These are phyloP conservation scores for Poecilia wingei DNA, from an alignment of 2,797 vertebrate genomes.

Conservation along the genomic window DNA sequence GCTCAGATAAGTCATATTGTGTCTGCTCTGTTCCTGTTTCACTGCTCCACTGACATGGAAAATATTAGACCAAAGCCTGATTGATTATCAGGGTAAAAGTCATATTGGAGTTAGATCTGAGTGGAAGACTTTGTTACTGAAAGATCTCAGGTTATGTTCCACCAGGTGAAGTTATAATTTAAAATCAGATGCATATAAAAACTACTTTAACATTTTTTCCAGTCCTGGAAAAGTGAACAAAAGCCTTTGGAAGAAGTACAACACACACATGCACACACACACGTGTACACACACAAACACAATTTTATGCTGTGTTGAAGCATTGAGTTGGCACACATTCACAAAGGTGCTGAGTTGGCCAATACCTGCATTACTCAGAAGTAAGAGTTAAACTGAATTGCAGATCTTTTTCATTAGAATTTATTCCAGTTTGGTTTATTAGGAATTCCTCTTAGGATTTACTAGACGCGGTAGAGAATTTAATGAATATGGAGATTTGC, in stretches of 20 bases:
- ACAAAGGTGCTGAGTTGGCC: conserved; percentile 6
- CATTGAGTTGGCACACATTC: conserved; percentile 15
- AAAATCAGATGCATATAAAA: conserved; percentile 56
- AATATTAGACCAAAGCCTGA: conserved; percentile 27
- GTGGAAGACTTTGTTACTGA: conserved; percentile 10
- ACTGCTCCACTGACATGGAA: conserved; percentile 33
- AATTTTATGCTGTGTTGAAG: conserved; percentile 37
- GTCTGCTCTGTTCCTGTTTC: not conserved
- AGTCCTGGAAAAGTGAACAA: conserved; percentile 49
- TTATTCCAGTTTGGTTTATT: not conserved
- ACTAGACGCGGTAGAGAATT: not conserved
- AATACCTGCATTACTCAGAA: not conserved
- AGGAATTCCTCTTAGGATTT: not conserved
- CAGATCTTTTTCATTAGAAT: not conserved
- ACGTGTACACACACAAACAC: not conserved
- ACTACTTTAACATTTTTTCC: conserved; percentile 62
- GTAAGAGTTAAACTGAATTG: not conserved
- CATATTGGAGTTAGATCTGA: conserved; percentile 16
- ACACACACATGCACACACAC: not conserved
- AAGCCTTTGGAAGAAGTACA: conserved; percentile 42
- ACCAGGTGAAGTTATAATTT: conserved; percentile 67
- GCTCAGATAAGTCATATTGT: not conserved
- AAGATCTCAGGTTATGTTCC: conserved; percentile 63
- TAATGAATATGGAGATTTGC: not conserved
- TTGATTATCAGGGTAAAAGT: conserved; percentile 14